Evolutionary conservation across 1,140 invertebrate species (phyloP), one percentile per base, ranked within the genome.

Genomic region (Achroia grisella): DNA sequence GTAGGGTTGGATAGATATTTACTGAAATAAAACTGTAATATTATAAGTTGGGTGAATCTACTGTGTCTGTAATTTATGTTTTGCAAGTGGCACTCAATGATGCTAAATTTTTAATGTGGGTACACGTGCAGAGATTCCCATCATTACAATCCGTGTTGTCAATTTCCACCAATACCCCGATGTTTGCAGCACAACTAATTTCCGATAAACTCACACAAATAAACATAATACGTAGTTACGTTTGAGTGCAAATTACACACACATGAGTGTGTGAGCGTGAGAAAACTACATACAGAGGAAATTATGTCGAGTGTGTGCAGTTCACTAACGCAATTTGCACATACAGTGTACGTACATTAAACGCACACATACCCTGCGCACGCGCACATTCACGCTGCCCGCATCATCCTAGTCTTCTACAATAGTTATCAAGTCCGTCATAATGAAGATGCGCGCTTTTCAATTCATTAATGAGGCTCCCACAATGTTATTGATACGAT

Each of bases 361-460:
- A 34, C 30, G 13, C 39, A 50, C 56, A 61, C 57, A 67, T 55
- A 54, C 29, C 51, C 41, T 46, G 35, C 47, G 45, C 52, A 59
- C 53, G 47, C 73, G 54, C 68, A 56, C 44, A 44, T 17, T 15
- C 32, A 46, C 32, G 48, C 10, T 28, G 46, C 75, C 76, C 74
- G 74, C 74, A 81, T 81, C 62, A 43, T 52, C 71, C 54, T 66
- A 65, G 59, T 62, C 54, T 60, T 48, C 59, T 55, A 72, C 64
- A 82, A 79, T 69, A 61, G 68, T 71, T 70, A 73, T 65, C 57
- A 61, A 66, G 62, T 61, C 40, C 57, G 56, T 66, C 57, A 74
- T 78, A 78, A 77, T 80, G 68, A 71, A 79, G 65, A 78, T 67
- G 69, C 57, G 71, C 66, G 56, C 74, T 78, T 76, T 80, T 80